Evolutionary conservation across 2,888 invertebrate species (phyloP).

Genomic region (Lithophane leautieri): DNA sequence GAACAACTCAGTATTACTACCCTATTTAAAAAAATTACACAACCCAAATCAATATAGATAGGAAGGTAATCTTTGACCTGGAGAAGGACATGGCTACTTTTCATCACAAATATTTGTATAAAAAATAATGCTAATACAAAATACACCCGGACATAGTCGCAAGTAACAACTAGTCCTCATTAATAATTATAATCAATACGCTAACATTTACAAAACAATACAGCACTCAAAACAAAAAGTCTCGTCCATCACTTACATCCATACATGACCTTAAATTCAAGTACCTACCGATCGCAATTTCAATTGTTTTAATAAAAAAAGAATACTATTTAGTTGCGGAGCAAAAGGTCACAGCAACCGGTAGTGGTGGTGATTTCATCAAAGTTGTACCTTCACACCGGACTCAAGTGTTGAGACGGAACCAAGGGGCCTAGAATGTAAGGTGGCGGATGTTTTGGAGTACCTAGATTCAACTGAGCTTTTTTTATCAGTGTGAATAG

Average conservation of each 20-base stretch:
- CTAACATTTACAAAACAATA: constrained; percentile 44
- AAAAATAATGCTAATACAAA: not conserved
- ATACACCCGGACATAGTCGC: not conserved
- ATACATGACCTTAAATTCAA: constrained; percentile 77
- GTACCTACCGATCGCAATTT: constrained; percentile 80
- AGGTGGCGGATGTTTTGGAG: too few species aligned
- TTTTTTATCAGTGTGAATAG: too few species aligned
- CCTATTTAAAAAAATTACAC: too few species aligned
- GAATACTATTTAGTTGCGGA: constrained; percentile 70
- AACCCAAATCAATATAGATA: too few species aligned
- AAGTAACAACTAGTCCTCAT: not conserved
- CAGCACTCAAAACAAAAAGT: constrained; percentile 51
- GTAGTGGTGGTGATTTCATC: constrained; percentile 82
- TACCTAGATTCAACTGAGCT: too few species aligned
- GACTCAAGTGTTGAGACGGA: constrained; percentile 48
- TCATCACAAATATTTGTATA: not conserved
- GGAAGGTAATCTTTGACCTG: rapidly evolving
- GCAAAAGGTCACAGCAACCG: constrained; percentile 81
- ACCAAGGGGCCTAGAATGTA: constrained; percentile 2
- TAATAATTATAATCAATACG: constrained; percentile 19
- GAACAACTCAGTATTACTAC: too few species aligned
- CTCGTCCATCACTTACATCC: constrained; percentile 58
- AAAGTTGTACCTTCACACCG: constrained; percentile 52
- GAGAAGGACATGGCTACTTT: not conserved
- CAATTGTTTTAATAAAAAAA: constrained; percentile 84